A percentile compares a stretch with the other conserved stretches of the same genome.
Conservation (phyloP, 1,140 invertebrate genomes). For the Nymphalis io region DNA sequence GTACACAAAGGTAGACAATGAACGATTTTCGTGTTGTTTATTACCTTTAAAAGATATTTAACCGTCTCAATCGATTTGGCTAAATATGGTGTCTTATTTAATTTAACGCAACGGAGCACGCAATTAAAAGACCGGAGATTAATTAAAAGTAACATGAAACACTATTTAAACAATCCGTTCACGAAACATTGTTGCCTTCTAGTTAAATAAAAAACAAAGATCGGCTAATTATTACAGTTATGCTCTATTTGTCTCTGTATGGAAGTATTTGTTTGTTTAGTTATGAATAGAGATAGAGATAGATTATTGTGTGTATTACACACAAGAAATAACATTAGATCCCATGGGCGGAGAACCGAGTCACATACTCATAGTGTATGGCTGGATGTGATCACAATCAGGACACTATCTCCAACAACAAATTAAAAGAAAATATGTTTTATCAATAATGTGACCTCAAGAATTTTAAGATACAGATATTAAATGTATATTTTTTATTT, state of each 20-base stretch:
- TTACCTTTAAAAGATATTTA: neutral
- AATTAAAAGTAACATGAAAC: neutral
- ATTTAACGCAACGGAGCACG: slow-evolving; percentile 2
- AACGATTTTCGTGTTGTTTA: neutral
- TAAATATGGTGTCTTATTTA: neutral
- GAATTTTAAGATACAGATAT: no score
- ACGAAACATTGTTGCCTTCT: slow-evolving; percentile 9
- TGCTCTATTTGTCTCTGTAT: slow-evolving; percentile 12
- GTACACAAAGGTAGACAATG: neutral
- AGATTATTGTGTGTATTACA: no score
- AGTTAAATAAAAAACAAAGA: slow-evolving; percentile 10
- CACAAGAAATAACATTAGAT: no score
- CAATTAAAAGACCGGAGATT: slow-evolving; percentile 12
- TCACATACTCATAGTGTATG: no score
- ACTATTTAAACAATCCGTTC: neutral
- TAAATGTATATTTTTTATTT: no score
- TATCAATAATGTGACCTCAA: no score
- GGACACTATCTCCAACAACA: no score
- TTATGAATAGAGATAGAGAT: no score
- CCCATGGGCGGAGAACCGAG: no score
- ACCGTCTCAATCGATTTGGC: neutral
- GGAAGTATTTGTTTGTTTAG: neutral
- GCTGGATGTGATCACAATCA: no score
- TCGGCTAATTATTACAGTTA: slow-evolving; percentile 1
- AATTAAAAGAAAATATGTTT: no score